phyloP scores from a whole-genome alignment of 2,888 invertebrate species.

The Uropetala carovei region DNA sequence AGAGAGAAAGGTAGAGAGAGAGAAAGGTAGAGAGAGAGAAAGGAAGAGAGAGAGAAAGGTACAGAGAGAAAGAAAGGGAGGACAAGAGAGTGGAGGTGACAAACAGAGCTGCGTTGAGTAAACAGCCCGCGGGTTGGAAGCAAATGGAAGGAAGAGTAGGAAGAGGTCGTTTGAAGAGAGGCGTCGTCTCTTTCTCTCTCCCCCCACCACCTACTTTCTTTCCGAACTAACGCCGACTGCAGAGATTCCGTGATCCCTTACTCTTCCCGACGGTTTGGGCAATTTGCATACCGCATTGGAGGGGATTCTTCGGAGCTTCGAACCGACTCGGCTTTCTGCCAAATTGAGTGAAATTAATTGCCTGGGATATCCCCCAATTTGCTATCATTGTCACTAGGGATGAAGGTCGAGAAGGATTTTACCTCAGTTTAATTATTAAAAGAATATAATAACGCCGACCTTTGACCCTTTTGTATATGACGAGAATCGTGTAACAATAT shows the following conservation, averaged over 20 bases:
- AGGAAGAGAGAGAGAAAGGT: background rate
- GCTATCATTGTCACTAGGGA: background rate
- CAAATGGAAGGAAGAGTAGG: background rate
- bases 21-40: constrained; percentile 13
- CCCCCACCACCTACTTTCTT: background rate
- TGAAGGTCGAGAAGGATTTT: background rate
- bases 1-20: background rate
- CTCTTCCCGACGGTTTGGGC: constrained; percentile 21
- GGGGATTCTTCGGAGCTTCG: background rate
- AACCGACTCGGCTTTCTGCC: background rate
- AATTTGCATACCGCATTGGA: constrained; percentile 47
- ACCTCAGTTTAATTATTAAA: background rate
- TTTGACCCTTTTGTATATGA: background rate
- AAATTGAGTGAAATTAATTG: constrained; percentile 1
- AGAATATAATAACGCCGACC: background rate
- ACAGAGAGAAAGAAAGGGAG: background rate
- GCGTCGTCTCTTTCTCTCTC: background rate
- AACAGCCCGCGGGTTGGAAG: constrained; percentile 37
- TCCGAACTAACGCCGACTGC: background rate
- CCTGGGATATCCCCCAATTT: background rate
- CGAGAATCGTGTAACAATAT: background rate
- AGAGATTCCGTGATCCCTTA: background rate
- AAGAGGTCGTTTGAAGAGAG: constrained; percentile 9
- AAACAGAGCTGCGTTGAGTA: constrained; percentile 25
- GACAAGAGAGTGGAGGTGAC: constrained; percentile 35